Percentiles rank a stretch among this genome's conserved stretches.
phyloP scores from a whole-genome alignment of 2,797 vertebrate species.

The Paratrypauchen microcephalus region DNA sequence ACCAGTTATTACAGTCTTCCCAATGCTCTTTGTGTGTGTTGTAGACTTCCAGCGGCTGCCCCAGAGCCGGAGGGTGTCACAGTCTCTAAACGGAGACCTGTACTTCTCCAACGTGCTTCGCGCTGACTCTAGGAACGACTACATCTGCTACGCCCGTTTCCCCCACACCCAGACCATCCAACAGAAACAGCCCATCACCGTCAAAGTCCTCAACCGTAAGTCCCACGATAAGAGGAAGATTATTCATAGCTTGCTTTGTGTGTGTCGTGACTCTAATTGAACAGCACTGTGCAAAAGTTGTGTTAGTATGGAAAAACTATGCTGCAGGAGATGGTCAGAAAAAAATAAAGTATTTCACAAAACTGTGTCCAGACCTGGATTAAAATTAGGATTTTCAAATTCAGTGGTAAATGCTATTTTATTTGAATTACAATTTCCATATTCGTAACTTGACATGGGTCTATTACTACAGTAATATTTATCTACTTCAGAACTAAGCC shows the following conservation, averaged over 20 bases:
- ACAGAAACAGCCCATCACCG: slow-evolving; percentile 96
- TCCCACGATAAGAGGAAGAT: slow-evolving; percentile 29
- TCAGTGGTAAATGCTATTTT: no score
- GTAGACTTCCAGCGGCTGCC: slow-evolving; percentile 93
- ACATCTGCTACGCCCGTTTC: slow-evolving; percentile 98
- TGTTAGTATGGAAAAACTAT: no score
- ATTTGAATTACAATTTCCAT: no score
- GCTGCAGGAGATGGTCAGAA: not conserved
- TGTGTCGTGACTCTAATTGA: not conserved
- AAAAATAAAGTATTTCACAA: not conserved
- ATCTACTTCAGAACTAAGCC: no score
- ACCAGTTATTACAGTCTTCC: not conserved
- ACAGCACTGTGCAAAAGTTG: not conserved
- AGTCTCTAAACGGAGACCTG: slow-evolving; percentile 95
- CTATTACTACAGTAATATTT: no score
- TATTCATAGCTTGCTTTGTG: not conserved
- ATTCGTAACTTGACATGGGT: no score
- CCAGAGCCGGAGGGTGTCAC: slow-evolving; percentile 90
- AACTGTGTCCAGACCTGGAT: no score
- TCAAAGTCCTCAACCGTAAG: slow-evolving; percentile 92
- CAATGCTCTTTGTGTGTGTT: not conserved
- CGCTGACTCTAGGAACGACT: slow-evolving; percentile 91
- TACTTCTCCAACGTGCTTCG: slow-evolving; percentile 93
- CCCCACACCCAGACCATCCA: slow-evolving; percentile 98
- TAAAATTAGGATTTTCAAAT: no score